phyloP scores from a whole-genome alignment of 2,113 vertebrate species.

The Stigmatopora nigra region DNA sequence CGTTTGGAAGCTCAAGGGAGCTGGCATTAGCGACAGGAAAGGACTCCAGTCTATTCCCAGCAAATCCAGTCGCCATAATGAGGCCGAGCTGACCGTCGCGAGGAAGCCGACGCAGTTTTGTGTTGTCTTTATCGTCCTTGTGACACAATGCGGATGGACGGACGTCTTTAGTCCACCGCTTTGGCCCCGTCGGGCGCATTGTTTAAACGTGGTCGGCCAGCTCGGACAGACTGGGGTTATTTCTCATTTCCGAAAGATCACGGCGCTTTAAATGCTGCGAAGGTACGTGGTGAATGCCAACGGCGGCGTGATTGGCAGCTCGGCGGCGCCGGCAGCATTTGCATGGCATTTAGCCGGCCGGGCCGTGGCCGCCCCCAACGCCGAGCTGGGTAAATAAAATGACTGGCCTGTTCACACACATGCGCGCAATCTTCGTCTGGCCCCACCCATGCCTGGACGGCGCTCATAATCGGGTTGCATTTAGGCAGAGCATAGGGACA shows the following conservation, averaged over 20 bases:
- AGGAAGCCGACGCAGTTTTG: slow-evolving; percentile 39
- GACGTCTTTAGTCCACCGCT: slow-evolving; percentile 89
- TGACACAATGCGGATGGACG: slow-evolving; percentile 78
- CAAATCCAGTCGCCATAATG: slow-evolving; percentile 99
- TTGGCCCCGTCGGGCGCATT: slow-evolving; percentile 64
- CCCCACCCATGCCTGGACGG: slow-evolving; percentile 42
- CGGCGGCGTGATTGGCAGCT: slow-evolving; percentile 87
- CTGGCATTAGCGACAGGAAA: slow-evolving; percentile 96
- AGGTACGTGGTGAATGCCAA: slow-evolving; percentile 95
- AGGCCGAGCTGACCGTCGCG: slow-evolving; percentile 78
- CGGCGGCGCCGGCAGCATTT: slow-evolving; percentile 91
- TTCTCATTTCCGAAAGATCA: slow-evolving; percentile 99
- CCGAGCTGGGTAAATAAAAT: slow-evolving; percentile 94
- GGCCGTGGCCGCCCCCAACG: slow-evolving; percentile 75
- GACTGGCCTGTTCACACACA: slow-evolving; percentile 75
- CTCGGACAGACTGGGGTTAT: slow-evolving; percentile 80
- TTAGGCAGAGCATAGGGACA: slow-evolving; percentile 67
- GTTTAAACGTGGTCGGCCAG: slow-evolving; percentile 85
- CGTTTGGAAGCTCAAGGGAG: slow-evolving; percentile 94
- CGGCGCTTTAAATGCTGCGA: slow-evolving; percentile 91
- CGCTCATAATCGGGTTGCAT: slow-evolving; percentile 96
- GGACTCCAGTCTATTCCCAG: slow-evolving; percentile 81
- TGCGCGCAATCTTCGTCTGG: slow-evolving; percentile 74
- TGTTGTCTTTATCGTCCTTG: slow-evolving; percentile 92
- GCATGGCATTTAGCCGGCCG: slow-evolving; percentile 98